Conservation (phyloP, 2,113 vertebrate species). For the Dolichallabes microphthalmus region DNA sequence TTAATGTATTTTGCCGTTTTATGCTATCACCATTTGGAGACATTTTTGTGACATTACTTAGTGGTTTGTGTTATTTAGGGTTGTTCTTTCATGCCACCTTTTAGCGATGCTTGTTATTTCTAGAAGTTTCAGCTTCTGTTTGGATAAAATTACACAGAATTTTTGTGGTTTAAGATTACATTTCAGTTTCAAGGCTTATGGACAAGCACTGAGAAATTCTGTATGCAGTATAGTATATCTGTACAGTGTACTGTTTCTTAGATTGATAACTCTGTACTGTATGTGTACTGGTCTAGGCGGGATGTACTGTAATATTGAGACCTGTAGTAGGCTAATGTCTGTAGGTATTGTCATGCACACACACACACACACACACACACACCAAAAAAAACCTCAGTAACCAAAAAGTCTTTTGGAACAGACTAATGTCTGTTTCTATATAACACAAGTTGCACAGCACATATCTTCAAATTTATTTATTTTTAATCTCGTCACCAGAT, state of each 20-base stretch:
- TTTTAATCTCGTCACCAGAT: too few species aligned
- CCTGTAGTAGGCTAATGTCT: background rate
- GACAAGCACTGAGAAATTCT: too few species aligned
- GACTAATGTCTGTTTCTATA: background rate
- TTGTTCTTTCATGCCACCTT: too few species aligned
- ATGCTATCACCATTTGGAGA: too few species aligned
- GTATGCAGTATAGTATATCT: too few species aligned
- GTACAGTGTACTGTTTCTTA: background rate
- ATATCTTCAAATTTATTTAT: too few species aligned
- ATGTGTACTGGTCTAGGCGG: background rate
- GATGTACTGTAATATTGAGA: background rate
- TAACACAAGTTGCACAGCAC: background rate
- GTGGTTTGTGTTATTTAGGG: too few species aligned
- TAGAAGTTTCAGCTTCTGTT: background rate
- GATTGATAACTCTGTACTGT: background rate
- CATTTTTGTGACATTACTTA: too few species aligned
- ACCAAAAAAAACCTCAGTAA: background rate
- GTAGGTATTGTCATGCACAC: background rate
- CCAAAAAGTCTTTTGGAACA: background rate
- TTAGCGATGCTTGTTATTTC: too few species aligned
- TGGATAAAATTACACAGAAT: background rate
- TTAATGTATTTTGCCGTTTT: too few species aligned
- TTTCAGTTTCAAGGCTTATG: too few species aligned
- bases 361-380: background rate
- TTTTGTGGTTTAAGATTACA: too few species aligned